phyloP scores from a whole-genome alignment of 2,797 vertebrate genomes.

The Acanthurus lineatus region DNA sequence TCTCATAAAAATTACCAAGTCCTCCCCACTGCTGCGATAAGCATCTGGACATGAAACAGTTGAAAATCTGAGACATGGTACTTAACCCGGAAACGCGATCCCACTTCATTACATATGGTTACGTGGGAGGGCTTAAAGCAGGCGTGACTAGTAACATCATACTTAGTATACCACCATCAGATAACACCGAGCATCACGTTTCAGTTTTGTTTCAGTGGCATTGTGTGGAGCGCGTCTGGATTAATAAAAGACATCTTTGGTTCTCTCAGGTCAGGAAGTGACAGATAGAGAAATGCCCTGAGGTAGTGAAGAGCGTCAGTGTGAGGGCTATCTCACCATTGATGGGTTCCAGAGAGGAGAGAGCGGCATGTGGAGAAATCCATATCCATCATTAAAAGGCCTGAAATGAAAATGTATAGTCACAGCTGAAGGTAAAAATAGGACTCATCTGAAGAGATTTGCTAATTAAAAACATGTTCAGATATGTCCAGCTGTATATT shows the following conservation, averaged over 20 bases:
- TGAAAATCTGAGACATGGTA: constrained; percentile 71
- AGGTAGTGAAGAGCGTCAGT: constrained; percentile 46
- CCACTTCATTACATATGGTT: constrained; percentile 76
- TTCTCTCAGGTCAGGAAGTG: constrained; percentile 66
- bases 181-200: constrained; percentile 69
- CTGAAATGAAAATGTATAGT: neutral
- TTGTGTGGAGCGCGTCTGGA: constrained; percentile 48
- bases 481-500: neutral
- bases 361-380: neutral
- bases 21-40: constrained; percentile 68
- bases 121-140: constrained; percentile 67
- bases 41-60: constrained; percentile 78
- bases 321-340: constrained; percentile 11
- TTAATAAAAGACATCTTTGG: constrained; percentile 65
- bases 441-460: neutral
- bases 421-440: neutral
- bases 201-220: constrained; percentile 55
- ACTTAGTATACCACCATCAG: constrained; percentile 67
- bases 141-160: constrained; percentile 74
- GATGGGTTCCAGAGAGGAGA: neutral
- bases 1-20: constrained; percentile 70
- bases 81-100: constrained; percentile 73
- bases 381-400: neutral
- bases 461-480: neutral
- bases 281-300: constrained; percentile 50